Percentiles rank a stretch among this genome's conserved stretches.
Conservation (phyloP, 2,888 invertebrate genomes). For the Ophioninae sp. region DNA sequence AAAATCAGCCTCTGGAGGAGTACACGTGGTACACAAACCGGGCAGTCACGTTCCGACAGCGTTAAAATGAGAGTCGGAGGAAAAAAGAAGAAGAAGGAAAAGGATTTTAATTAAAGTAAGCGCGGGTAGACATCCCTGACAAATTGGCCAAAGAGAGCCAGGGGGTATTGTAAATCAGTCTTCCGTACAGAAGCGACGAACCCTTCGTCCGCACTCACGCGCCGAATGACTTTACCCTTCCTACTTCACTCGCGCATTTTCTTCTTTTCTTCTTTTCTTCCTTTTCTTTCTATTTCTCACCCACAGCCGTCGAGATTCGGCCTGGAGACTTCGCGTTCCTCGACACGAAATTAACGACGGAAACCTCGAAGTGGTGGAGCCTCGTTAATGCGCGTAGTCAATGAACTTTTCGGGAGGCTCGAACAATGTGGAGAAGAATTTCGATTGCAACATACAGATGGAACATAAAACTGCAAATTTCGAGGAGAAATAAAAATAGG, state of each 20-base stretch:
- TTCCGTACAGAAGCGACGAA: constrained; percentile 55
- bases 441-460: neutral
- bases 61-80: constrained; percentile 46
- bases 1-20: constrained; percentile 15
- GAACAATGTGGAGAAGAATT: neutral
- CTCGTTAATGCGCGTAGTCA: constrained; percentile 26
- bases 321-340: constrained; percentile 28
- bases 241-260: constrained; percentile 13
- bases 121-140: constrained; percentile 63
- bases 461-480: neutral
- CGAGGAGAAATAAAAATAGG: neutral
- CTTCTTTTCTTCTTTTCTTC: neutral
- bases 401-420: constrained; percentile 13
- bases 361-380: constrained; percentile 17
- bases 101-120: constrained; percentile 67
- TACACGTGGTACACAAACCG: constrained; percentile 18
- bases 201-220: constrained; percentile 50
- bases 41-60: constrained; percentile 55
- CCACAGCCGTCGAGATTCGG: constrained; percentile 4
- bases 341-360: constrained; percentile 30
- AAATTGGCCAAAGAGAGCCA: constrained; percentile 62
- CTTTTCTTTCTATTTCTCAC: constrained; percentile 14
- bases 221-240: constrained; percentile 54
- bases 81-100: constrained; percentile 39
- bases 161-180: constrained; percentile 65